A percentile compares a stretch with the other conserved stretches of the same genome.
Evolutionary conservation across 2,797 vertebrate genomes (phyloP).

Genomic region (Microctenopoma steveboyesi): DNA sequence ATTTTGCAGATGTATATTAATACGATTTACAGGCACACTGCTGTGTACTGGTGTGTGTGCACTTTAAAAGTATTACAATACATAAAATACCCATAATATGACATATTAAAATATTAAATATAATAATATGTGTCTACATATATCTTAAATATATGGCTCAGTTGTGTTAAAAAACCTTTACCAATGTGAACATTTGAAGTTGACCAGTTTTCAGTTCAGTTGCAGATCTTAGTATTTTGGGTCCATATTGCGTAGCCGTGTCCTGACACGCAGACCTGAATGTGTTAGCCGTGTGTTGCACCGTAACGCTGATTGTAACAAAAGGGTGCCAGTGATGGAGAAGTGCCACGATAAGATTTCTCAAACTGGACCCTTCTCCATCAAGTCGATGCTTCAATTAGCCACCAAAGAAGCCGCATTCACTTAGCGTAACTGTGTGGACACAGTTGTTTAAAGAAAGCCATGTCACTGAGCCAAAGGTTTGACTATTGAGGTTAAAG

Average conservation of each 20-base stretch:
- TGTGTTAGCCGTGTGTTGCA: slow-evolving; percentile 74
- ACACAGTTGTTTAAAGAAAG: slow-evolving; percentile 47
- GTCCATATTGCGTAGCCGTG: slow-evolving; percentile 35
- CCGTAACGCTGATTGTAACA: slow-evolving; percentile 78
- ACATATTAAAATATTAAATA: too few relatives aligned
- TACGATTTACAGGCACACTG: too few relatives aligned
- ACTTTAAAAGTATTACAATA: too few relatives aligned
- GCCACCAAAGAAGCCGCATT: slow-evolving; percentile 36
- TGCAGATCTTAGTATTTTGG: slow-evolving; percentile 29
- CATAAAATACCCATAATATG: too few relatives aligned
- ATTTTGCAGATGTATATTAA: too few relatives aligned
- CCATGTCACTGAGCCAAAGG: slow-evolving; percentile 5
- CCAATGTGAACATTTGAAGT: background rate
- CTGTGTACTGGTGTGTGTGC: background rate
- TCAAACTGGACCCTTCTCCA: slow-evolving; percentile 43
- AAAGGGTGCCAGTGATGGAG: slow-evolving; percentile 69
- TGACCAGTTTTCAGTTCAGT: background rate
- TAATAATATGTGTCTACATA: too few relatives aligned
- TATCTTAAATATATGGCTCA: background rate
- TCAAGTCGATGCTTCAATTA: slow-evolving; percentile 47
- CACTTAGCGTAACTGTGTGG: slow-evolving; percentile 61
- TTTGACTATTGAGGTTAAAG: slow-evolving; percentile 34
- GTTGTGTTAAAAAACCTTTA: too few relatives aligned
- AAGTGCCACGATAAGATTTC: slow-evolving; percentile 33
- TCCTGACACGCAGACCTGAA: slow-evolving; percentile 60